Base-by-base conservation (phyloP, 2,888 invertebrate species). In the Sinotaia quadrata region DNA sequence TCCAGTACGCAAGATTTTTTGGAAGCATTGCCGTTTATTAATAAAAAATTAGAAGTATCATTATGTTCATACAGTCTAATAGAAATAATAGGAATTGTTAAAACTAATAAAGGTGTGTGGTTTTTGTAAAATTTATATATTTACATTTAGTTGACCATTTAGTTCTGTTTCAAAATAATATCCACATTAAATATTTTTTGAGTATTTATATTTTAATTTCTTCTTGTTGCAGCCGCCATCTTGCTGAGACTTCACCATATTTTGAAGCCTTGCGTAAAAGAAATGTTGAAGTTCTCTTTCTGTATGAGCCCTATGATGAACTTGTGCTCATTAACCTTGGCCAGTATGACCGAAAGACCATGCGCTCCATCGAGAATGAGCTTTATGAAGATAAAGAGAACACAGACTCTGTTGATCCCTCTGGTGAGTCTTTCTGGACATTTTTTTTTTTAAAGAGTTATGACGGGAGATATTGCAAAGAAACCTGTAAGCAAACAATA, bases 291-390 rank as follows among this genome's bases (percentile, higher is more conserved):
- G 97, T 98, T 0, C 88, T 98, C 18, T 98, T 97, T 89, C 95
- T 97, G 84, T 97, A 95, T 83, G 98, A 98, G 85, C 93, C 95
- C n/a, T 97, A 97, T 81, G 98, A 99, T 87, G 98, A 98, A 88
- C 90, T 98, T 63, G 96, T 97, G 3, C 89, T 98, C 27, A 92
- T 96, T 91, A 96, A 97, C 82, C 89, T 98, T 67, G 92, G 93
- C 73, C 92, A 94, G 85, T 98, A 94, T 87, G 93, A 93, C 75
- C 92, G 92, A 57, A 91, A 91, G 91, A 92, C 85, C 49, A 90
- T 99, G 7, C 92, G 94, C 2, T 97, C 97, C 0, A 95, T 96
- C 0, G 98, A 98, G 88, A 97, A 95, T 85, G 97, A 97, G 88
- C 94, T 96, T 93, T 91, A 94, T 62, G 92, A 93, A 75, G 93